Evolutionary conservation across 2,888 invertebrate species (phyloP).

Genomic region (Drosophila macrospina): DNA sequence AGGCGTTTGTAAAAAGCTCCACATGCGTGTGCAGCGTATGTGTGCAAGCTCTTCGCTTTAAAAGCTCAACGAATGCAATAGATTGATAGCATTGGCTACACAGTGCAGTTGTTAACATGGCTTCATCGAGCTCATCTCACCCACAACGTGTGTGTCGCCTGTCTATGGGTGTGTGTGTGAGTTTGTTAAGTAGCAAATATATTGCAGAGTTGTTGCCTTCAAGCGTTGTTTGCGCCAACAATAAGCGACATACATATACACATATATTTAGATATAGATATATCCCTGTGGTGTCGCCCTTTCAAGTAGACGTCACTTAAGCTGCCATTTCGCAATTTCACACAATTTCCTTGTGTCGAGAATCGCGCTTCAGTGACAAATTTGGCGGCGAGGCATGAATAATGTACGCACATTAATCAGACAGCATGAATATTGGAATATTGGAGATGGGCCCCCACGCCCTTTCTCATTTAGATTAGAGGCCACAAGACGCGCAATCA

Average conservation of each 20-base stretch:
- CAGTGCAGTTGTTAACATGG: slow-evolving; percentile 18
- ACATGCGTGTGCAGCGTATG: not conserved
- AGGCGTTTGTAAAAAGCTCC: not conserved
- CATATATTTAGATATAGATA: not conserved
- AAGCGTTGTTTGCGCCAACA: slow-evolving; percentile 48
- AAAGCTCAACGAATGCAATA: not conserved
- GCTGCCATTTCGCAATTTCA: slow-evolving; percentile 41
- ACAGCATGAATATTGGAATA: not conserved
- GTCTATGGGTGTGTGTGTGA: slow-evolving; percentile 5
- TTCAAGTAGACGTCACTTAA: slow-evolving; percentile 30
- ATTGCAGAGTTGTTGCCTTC: slow-evolving; percentile 47
- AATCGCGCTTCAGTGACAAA: slow-evolving; percentile 43
- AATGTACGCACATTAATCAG: slow-evolving; percentile 53
- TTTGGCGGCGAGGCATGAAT: slow-evolving; percentile 46
- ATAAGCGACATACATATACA: slow-evolving; percentile 32
- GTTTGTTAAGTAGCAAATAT: slow-evolving; percentile 53
- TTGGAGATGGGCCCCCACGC: not conserved
- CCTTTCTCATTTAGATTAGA: slow-evolving; percentile 38
- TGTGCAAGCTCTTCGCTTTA: not conserved
- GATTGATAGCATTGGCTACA: slow-evolving; percentile 7
- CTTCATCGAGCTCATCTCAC: slow-evolving; percentile 5
- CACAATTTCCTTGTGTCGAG: slow-evolving; percentile 27
- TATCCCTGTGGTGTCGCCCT: slow-evolving; percentile 1
- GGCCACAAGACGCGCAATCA: slow-evolving; percentile 45
- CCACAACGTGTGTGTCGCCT: not conserved